phyloP scores from a whole-genome alignment of 2,888 invertebrate species.

The Cheilosia grossa region DNA sequence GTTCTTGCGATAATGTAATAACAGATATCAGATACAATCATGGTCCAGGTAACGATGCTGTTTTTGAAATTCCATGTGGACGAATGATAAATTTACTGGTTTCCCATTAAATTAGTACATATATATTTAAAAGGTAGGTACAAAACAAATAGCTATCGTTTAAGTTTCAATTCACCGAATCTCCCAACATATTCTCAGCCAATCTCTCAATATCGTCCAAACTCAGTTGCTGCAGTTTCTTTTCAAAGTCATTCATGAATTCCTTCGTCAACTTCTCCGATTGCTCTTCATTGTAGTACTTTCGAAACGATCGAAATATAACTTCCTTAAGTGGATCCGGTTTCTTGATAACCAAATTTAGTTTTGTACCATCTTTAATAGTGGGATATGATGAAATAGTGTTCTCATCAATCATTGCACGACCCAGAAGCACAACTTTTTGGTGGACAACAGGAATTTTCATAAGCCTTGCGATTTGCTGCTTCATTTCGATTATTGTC shows the following conservation, averaged over 20 bases:
- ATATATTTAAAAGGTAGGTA: conserved; percentile 62
- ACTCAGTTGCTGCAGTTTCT: conserved; percentile 80
- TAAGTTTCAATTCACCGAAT: conserved; percentile 17
- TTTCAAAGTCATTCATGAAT: conserved; percentile 82
- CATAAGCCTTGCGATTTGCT: conserved; percentile 86
- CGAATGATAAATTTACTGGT: too few species aligned
- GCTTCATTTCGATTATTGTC: conserved; percentile 88
- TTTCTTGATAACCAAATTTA: conserved; percentile 89
- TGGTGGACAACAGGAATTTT: conserved; percentile 88
- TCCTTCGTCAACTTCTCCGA: conserved; percentile 83
- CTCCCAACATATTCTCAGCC: conserved; percentile 77
- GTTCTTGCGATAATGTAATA: too few species aligned
- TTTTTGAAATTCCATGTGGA: too few species aligned
- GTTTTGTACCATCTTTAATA: conserved; percentile 90
- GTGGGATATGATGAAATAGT: conserved; percentile 88
- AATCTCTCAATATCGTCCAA: conserved; percentile 82
- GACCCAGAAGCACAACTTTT: conserved; percentile 88
- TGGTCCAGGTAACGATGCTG: too few species aligned
- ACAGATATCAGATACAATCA: too few species aligned
- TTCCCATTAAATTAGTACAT: conserved; percentile 21
- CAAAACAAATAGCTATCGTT: conserved; percentile 35
- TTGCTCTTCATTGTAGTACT: conserved; percentile 87
- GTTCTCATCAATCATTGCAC: conserved; percentile 89
- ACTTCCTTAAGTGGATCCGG: conserved; percentile 86
- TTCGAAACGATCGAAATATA: conserved; percentile 83